These are phyloP conservation scores for Cossypha caffra DNA, from an alignment of 2,797 vertebrate genomes.

Conservation along the genomic window DNA sequence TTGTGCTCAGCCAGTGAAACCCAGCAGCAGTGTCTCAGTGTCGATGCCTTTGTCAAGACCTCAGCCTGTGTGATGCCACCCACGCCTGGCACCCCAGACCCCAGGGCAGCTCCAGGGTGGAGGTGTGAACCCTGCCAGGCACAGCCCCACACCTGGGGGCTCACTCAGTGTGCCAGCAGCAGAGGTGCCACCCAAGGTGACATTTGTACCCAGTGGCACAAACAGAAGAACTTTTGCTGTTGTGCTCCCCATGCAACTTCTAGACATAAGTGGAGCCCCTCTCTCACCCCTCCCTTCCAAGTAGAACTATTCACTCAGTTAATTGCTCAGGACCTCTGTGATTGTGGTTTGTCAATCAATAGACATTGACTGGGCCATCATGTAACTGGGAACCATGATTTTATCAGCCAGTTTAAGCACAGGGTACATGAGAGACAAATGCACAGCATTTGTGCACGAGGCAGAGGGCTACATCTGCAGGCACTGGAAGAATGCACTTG, in stretches of 20 bases:
- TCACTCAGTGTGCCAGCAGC: not conserved
- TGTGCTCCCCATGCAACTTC: accelerated
- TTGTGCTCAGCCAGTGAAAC: not conserved
- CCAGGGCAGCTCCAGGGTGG: not conserved
- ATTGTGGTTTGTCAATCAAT: not conserved
- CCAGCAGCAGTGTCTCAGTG: not conserved
- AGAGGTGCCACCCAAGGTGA: not conserved
- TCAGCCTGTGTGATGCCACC: accelerated
- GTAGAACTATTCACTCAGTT: not conserved
- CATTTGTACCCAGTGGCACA: not conserved
- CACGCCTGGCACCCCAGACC: accelerated
- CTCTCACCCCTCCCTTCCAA: not conserved
- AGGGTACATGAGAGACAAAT: accelerated
- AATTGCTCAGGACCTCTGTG: not conserved
- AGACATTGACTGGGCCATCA: not conserved
- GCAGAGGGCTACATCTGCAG: not conserved
- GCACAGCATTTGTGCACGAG: accelerated
- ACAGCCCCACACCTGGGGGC: accelerated
- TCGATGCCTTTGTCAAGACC: accelerated
- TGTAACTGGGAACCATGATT: not conserved
- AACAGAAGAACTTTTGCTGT: not conserved
- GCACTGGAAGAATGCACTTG: not conserved
- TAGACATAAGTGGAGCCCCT: accelerated
- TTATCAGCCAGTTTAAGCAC: not conserved
- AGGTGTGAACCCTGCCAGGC: not conserved